Percentiles rank a stretch among this genome's conserved stretches.
Conservation (phyloP, 35 echinoderm and acorn worm species). For the Lytechinus variegatus region DNA sequence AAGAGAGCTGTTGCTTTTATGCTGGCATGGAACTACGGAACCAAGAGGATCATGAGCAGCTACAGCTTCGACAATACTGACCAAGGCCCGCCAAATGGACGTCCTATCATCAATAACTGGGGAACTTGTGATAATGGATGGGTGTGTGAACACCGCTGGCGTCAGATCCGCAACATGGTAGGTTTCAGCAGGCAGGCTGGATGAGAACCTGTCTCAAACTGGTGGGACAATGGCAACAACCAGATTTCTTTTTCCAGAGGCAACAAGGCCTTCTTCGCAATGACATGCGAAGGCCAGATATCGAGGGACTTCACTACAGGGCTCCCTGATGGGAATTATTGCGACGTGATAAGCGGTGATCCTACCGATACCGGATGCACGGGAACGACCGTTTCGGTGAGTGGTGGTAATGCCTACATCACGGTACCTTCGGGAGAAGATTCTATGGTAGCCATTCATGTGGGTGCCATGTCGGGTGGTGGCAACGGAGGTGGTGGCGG, state of each 20-base stretch:
- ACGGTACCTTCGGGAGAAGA: conserved; percentile 61
- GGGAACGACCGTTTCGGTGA: conserved; percentile 65
- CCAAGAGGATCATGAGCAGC: conserved; percentile 74
- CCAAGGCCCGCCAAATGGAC: conserved; percentile 48
- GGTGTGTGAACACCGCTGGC: conserved; percentile 86
- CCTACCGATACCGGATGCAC: conserved; percentile 59
- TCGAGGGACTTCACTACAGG: conserved; percentile 71
- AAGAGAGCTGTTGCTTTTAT: conserved; percentile 79
- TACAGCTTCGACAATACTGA: conserved; percentile 43
- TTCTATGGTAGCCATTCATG: conserved; percentile 82
- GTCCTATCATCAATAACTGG: conserved; percentile 63
- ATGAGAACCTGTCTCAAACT: conserved; percentile 63
- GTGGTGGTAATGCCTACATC: conserved; percentile 72
- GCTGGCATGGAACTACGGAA: conserved; percentile 84
- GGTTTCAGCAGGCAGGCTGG: conserved; percentile 64
- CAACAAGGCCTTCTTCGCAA: conserved; percentile 73
- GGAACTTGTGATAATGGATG: conserved; percentile 68
- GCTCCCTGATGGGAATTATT: conserved; percentile 74
- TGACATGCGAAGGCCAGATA: conserved; percentile 67
- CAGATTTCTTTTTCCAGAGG: conserved; percentile 83
- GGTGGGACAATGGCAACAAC: conserved; percentile 82
- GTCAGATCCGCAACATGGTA: conserved; percentile 78
- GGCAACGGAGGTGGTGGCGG: conserved; percentile 21
- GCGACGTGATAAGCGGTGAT: conserved; percentile 77
- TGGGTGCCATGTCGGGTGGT: conserved; percentile 56